These are phyloP conservation scores for Xenopus laevis DNA, from an alignment of 2,113 vertebrate genomes.

Conservation along the genomic window DNA sequence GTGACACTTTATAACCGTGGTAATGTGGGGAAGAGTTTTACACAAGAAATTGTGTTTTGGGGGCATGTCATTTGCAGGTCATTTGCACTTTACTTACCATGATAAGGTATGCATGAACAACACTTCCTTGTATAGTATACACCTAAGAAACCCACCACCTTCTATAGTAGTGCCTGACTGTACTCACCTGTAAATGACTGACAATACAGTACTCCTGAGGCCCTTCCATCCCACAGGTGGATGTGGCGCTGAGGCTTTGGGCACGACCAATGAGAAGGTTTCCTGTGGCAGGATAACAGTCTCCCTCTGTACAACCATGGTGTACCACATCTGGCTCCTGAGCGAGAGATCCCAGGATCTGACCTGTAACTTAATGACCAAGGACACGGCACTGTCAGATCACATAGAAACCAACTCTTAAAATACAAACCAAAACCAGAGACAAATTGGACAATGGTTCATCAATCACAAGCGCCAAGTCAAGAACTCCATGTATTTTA, in stretches of 20 bases:
- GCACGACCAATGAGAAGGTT: constrained; percentile 72
- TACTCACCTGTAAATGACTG: constrained; percentile 74
- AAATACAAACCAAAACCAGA: not conserved
- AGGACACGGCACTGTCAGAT: not conserved
- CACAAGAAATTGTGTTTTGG: too few relatives aligned
- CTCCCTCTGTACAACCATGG: constrained; percentile 70
- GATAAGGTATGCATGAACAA: too few relatives aligned
- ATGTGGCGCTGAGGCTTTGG: constrained; percentile 64
- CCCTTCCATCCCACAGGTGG: constrained; percentile 67
- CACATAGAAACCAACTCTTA: not conserved
- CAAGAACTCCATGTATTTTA: too few relatives aligned
- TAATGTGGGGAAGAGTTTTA: too few relatives aligned
- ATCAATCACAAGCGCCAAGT: too few relatives aligned
- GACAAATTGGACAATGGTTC: not conserved
- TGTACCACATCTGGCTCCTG: constrained; percentile 64
- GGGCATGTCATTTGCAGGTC: too few relatives aligned
- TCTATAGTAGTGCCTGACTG: not conserved
- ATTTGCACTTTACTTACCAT: too few relatives aligned
- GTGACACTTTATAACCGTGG: too few relatives aligned
- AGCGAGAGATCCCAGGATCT: constrained; percentile 25
- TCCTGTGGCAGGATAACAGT: constrained; percentile 76
- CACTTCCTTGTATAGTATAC: too few relatives aligned
- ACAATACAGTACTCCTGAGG: constrained; percentile 77
- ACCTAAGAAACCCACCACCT: too few relatives aligned
- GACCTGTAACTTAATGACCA: constrained; percentile 17